Evolutionary conservation across 30 jellyfish, hydroid and myxozoan species (phyloP).

Genomic region (Rhopilema esculentum): DNA sequence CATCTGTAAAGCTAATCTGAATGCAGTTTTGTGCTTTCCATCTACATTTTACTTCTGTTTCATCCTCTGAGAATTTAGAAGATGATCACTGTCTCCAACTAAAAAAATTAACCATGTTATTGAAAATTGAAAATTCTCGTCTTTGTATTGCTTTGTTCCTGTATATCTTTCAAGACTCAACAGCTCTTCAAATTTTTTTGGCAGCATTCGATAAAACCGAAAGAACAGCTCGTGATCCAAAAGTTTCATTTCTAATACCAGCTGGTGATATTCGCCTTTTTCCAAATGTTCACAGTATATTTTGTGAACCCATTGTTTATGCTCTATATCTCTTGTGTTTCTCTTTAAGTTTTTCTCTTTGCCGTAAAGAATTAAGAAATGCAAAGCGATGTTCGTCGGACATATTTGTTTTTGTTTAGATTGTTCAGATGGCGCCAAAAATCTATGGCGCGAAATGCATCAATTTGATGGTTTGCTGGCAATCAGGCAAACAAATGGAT

Average conservation of each 20-base stretch:
- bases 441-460: neutral
- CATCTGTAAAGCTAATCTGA: neutral
- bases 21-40: neutral
- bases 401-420: constrained; percentile 29
- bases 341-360: constrained; percentile 32
- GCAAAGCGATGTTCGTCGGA: constrained; percentile 49
- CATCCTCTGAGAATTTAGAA: neutral
- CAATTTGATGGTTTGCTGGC: constrained; percentile 24
- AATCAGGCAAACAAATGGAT: constrained; percentile 17
- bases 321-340: constrained; percentile 47
- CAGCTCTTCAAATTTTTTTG: constrained; percentile 9
- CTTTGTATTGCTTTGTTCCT: too few species aligned
- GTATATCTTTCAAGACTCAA: neutral
- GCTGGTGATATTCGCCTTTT: constrained; percentile 58
- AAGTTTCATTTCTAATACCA: constrained; percentile 60
- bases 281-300: constrained; percentile 19
- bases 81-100: neutral
- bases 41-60: neutral
- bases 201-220: neutral
- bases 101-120: too few species aligned
- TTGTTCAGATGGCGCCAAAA: constrained; percentile 59
- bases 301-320: constrained; percentile 39
- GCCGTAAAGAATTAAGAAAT: constrained; percentile 39
- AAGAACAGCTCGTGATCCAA: constrained; percentile 63
- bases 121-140: neutral